Conservation (phyloP, 2,797 vertebrate genomes). For the Benthosema pterotum region DNA sequence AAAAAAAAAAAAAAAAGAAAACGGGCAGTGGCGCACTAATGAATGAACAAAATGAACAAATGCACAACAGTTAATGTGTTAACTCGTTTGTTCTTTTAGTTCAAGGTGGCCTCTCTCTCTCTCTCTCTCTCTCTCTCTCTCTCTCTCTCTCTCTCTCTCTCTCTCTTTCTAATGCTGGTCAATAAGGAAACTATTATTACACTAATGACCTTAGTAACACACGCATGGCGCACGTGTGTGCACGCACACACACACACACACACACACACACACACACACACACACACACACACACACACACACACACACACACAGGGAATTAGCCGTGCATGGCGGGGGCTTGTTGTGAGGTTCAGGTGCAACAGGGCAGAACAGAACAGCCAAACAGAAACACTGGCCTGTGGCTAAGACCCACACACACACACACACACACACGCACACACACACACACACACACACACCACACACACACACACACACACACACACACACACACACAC, state of each 20-base stretch:
- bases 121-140: neutral
- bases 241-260: slow-evolving; percentile 5
- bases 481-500: slow-evolving; percentile 38
- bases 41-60: no score
- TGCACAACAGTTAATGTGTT: no score
- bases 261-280: slow-evolving; percentile 9
- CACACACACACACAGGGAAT: slow-evolving; percentile 21
- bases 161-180: neutral
- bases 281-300: slow-evolving; percentile 4
- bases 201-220: slow-evolving; percentile 13
- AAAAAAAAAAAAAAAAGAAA: no score
- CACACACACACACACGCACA: slow-evolving; percentile 25
- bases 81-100: no score
- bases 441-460: slow-evolving; percentile 59
- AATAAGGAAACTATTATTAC: slow-evolving; percentile 9
- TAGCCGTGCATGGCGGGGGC: slow-evolving; percentile 29
- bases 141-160: neutral
- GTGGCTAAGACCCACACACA: slow-evolving; percentile 43
- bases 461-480: slow-evolving; percentile 5
- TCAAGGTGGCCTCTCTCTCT: neutral
- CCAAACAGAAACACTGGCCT: slow-evolving; percentile 33
- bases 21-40: no score
- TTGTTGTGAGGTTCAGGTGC: slow-evolving; percentile 55
- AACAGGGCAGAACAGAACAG: slow-evolving; percentile 56
- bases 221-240: neutral